phyloP scores from a whole-genome alignment of 2,113 vertebrate species.

The Gobius niger region DNA sequence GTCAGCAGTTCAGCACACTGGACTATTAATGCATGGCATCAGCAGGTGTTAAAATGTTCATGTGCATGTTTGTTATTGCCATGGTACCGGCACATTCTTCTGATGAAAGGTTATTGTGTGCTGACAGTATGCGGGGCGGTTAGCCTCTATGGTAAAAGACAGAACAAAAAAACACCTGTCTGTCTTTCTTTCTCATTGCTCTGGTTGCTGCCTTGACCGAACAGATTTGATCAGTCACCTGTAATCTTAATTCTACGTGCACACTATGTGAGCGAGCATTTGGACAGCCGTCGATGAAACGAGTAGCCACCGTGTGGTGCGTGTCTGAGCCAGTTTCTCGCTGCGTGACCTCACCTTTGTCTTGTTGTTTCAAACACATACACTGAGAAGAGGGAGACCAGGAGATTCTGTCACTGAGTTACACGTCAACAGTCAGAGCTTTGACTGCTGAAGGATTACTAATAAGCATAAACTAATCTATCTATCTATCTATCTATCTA shows the following conservation, averaged over 20 bases:
- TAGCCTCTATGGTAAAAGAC: constrained; percentile 53
- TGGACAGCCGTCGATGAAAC: constrained; percentile 56
- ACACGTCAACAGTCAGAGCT: constrained; percentile 2
- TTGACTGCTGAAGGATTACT: no score
- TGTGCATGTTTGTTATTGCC: constrained; percentile 64
- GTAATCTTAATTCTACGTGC: constrained; percentile 45
- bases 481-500: no score
- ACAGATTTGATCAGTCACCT: constrained; percentile 39
- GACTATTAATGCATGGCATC: constrained; percentile 27
- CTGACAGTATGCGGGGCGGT: constrained; percentile 44
- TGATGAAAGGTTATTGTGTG: constrained; percentile 72
- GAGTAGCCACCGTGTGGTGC: constrained; percentile 46
- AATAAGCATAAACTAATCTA: no score
- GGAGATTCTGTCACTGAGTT: constrained; percentile 25
- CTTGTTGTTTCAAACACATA: constrained; percentile 23
- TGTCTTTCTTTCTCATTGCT: constrained; percentile 1
- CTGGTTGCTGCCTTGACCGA: constrained; percentile 32
- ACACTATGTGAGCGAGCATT: constrained; percentile 34
- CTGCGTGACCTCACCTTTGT: constrained; percentile 60
- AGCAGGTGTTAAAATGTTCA: constrained; percentile 51
- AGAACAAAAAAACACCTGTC: no score
- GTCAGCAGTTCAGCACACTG: constrained; percentile 40
- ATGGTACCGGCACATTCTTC: constrained; percentile 54
- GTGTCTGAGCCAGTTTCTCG: constrained; percentile 38
- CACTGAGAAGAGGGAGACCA: constrained; percentile 17